Conservation (phyloP, 2,797 vertebrate species). For the Alcedo quadribrachys region DNA sequence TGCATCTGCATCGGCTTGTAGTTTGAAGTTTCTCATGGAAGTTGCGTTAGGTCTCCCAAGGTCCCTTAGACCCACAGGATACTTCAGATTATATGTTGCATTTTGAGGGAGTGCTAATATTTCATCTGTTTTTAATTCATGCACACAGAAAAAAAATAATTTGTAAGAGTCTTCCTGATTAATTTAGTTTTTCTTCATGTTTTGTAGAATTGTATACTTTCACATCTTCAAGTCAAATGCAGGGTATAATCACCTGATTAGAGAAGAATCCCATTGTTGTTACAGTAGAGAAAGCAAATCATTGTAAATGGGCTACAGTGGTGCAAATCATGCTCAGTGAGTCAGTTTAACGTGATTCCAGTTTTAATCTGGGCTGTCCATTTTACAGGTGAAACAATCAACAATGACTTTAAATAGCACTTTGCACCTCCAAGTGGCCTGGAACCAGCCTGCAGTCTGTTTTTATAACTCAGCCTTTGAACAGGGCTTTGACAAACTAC, state of each 20-base stretch:
- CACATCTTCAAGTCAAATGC: not conserved
- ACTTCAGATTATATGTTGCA: not conserved
- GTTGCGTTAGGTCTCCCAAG: not conserved
- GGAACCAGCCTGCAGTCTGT: too few species aligned
- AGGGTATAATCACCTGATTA: not conserved
- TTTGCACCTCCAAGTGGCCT: not conserved
- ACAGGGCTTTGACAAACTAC: not conserved
- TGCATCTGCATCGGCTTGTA: not conserved
- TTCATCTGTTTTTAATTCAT: not conserved
- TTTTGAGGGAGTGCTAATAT: not conserved
- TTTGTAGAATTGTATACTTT: not conserved
- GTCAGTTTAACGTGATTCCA: not conserved
- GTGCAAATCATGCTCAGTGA: not conserved
- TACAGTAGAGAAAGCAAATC: not conserved
- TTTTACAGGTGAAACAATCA: not conserved
- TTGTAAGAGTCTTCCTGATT: not conserved
- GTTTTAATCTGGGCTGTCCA: not conserved
- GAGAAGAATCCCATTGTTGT: not conserved
- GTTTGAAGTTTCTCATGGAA: not conserved
- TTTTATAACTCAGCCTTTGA: not conserved
- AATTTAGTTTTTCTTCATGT: not conserved
- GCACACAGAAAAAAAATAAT: rapidly evolving
- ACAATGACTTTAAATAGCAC: not conserved
- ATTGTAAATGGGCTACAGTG: not conserved
- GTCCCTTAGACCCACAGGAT: not conserved